Conservation (phyloP, 2,797 vertebrate genomes). For the Pseudomugil tenellus region DNA sequence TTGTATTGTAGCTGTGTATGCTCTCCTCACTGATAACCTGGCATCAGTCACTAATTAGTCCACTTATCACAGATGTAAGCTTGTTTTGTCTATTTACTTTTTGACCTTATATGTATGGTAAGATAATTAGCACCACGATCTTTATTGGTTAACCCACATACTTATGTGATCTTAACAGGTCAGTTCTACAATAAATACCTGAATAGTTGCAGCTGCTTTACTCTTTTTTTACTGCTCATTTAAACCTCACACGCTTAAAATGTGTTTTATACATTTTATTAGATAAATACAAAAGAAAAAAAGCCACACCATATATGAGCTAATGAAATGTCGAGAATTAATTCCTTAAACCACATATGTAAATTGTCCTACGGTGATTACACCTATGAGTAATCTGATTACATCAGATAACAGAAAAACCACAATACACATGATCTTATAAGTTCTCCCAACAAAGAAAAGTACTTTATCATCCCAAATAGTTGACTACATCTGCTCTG, state of each 20-base stretch:
- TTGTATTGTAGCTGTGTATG: slow-evolving; percentile 77
- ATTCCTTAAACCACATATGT: not conserved
- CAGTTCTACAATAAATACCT: slow-evolving; percentile 78
- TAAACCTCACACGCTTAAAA: not conserved
- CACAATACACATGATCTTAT: too few species aligned
- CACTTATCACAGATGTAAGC: slow-evolving; percentile 73
- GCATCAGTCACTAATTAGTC: slow-evolving; percentile 76
- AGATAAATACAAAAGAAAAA: slow-evolving; percentile 8
- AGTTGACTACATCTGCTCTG: too few species aligned
- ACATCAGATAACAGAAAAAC: too few species aligned
- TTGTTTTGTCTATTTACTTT: slow-evolving; percentile 77
- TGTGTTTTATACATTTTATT: slow-evolving; percentile 45
- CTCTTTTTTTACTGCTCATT: slow-evolving; percentile 15
- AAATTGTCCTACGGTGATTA: too few species aligned
- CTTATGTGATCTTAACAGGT: slow-evolving; percentile 73
- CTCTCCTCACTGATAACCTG: slow-evolving; percentile 75
- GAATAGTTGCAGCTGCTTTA: slow-evolving; percentile 48
- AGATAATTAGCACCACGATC: slow-evolving; percentile 73
- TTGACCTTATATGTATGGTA: slow-evolving; percentile 73
- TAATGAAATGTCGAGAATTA: not conserved
- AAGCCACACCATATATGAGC: slow-evolving; percentile 21
- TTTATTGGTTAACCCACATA: slow-evolving; percentile 77
- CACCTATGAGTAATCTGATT: too few species aligned
- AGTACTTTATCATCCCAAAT: too few species aligned
- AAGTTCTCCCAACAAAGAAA: too few species aligned